Evolutionary conservation across 1,140 invertebrate genomes (phyloP), one percentile per base, ranked within the genome.

Genomic region (Mesaphorura yosii): DNA sequence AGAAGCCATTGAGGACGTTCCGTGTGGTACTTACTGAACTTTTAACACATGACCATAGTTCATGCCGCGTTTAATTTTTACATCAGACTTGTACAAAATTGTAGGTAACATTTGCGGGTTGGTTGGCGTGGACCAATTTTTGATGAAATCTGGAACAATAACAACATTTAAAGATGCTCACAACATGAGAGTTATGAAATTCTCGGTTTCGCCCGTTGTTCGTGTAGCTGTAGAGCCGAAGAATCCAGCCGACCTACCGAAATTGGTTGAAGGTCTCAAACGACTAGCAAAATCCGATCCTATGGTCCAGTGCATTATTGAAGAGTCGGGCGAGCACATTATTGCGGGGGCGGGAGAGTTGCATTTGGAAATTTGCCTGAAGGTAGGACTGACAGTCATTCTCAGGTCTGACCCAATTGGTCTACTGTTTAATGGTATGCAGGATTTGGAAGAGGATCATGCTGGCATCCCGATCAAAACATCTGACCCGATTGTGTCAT

Each of bases 101-200:
- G n/a, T 27, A 74, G 73, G 73, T 70, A 98, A 99, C 79, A 98
- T 99, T 73, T 98, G 93, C 72, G 96, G 96, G 80, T 78, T 99
- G 63, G 96, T 99, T 62, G 96, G 96, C 70, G 94, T 98, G 54
- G 96, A 99, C 80, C 94, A 98, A 73, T 99, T 92, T 76, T 78
- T 99, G 64, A 88, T 99, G 5, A 99, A 99, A 74, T 98, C 95
- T 64, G 96, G 96, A 70, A 99, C 96, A 58, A 98, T 99, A 68
- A 88, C 92, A 50, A 98, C 95, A 2, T 98, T 80, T 76, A 97
- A 98, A 74, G 91, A 97, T 70, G 93, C 96, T n/a, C 95, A 98
- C 77, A 99, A 99, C 79, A 86, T 99, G 88, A 78, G 84, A 75
- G 87, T 92, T 31, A 94, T 94, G 89, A 94, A n/a, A n/a, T n/a